A percentile compares a stretch with the other conserved stretches of the same genome.
Evolutionary conservation across 2,888 invertebrate genomes (phyloP).

Genomic region (Lepidonotus clava): DNA sequence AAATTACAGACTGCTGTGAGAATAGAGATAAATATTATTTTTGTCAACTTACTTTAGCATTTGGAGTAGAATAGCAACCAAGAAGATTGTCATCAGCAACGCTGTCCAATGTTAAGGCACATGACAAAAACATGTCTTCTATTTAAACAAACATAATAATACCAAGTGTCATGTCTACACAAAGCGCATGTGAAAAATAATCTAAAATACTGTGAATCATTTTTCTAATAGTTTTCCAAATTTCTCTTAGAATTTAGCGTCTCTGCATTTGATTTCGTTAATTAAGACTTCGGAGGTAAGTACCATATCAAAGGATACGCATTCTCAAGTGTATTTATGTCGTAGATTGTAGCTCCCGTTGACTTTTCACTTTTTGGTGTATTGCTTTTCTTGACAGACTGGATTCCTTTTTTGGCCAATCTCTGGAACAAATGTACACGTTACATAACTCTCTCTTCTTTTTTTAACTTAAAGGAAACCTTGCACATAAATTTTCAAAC

Average conservation of each 20-base stretch:
- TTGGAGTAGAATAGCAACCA: conserved; percentile 66
- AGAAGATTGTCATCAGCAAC: conserved; percentile 57
- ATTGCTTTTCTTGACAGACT: too few species aligned
- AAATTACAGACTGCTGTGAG: too few species aligned
- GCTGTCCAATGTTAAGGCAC: conserved; percentile 12
- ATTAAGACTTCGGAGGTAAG: background rate
- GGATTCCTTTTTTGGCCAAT: conserved; percentile 68
- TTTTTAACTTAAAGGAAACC: too few species aligned
- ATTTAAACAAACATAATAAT: too few species aligned
- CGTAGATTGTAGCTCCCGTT: conserved; percentile 63
- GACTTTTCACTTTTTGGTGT: conserved; percentile 64
- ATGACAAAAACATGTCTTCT: too few species aligned
- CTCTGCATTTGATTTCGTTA: too few species aligned
- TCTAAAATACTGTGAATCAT: too few species aligned
- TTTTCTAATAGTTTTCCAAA: background rate
- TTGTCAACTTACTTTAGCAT: conserved; percentile 66
- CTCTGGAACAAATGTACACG: conserved; percentile 67
- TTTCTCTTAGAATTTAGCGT: too few species aligned
- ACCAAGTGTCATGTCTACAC: too few species aligned
- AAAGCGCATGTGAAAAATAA: too few species aligned
- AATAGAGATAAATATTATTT: background rate
- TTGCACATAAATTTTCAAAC: too few species aligned
- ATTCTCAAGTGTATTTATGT: conserved; percentile 69
- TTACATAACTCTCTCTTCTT: too few species aligned
- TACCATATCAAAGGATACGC: conserved; percentile 64